A percentile compares a stretch with the other conserved stretches of the same genome.
Evolutionary conservation across 2,888 invertebrate species (phyloP).

Genomic region (Acronicta aceris): DNA sequence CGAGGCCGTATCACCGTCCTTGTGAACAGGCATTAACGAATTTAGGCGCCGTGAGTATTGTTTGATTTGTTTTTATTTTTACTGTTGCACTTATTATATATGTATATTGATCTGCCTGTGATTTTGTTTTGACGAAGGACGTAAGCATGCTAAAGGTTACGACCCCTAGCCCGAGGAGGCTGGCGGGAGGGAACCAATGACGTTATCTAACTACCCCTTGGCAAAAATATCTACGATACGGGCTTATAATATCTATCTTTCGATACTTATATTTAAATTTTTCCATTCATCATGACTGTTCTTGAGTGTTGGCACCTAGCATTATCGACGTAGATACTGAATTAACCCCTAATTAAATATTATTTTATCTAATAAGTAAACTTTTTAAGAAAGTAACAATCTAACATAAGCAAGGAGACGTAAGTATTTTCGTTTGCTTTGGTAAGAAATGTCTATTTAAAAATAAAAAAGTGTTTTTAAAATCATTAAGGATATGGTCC

Average conservation of each 20-base stretch:
- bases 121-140: slow-evolving; percentile 74
- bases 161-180: slow-evolving; percentile 71
- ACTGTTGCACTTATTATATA: slow-evolving; percentile 27
- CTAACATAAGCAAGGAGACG: too few species aligned
- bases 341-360: too few species aligned
- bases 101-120: slow-evolving; percentile 71
- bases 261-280: neutral
- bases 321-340: neutral
- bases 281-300: neutral
- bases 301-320: too few species aligned
- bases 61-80: slow-evolving; percentile 26
- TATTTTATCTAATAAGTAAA: too few species aligned
- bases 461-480: too few species aligned
- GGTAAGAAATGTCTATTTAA: too few species aligned
- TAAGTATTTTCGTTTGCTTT: too few species aligned
- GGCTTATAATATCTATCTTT: slow-evolving; percentile 7
- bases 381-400: too few species aligned
- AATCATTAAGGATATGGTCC: too few species aligned
- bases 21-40: slow-evolving; percentile 40
- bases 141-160: slow-evolving; percentile 77
- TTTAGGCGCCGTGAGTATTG: slow-evolving; percentile 54
- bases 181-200: slow-evolving; percentile 64
- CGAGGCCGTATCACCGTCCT: slow-evolving; percentile 33
- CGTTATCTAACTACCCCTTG: slow-evolving; percentile 77
- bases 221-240: slow-evolving; percentile 35